These are phyloP conservation scores for Ephydatia muelleri DNA, from an alignment of 37 sponge, comb jelly and placozoan species.

Conservation along the genomic window DNA sequence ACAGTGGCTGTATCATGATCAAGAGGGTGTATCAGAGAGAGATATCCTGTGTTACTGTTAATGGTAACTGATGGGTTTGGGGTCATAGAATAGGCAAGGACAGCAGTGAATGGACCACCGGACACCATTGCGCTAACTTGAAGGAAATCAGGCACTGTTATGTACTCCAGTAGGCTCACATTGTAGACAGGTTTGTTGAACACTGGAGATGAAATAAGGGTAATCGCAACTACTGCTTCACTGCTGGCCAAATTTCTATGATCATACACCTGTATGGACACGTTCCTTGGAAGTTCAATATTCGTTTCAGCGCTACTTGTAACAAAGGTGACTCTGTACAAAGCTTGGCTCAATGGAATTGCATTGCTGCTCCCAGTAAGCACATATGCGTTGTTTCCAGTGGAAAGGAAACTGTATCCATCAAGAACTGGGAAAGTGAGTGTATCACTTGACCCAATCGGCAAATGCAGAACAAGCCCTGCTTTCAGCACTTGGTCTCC, in stretches of 20 bases:
- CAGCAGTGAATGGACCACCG: constrained; percentile 30
- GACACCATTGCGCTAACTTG: constrained; percentile 62
- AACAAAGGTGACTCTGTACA: constrained; percentile 18
- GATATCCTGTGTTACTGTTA: constrained; percentile 30
- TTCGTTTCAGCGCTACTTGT: constrained; percentile 10
- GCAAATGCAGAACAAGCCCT: constrained; percentile 32
- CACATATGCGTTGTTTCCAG: not conserved
- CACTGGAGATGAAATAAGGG: constrained; percentile 26
- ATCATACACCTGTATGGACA: constrained; percentile 43
- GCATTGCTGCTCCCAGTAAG: constrained; percentile 2
- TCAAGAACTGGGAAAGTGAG: constrained; percentile 13
- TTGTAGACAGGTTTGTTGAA: not conserved
- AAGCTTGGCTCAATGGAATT: constrained; percentile 15
- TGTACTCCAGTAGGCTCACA: constrained; percentile 37
- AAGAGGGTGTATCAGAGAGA: constrained; percentile 41
- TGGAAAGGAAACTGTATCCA: constrained; percentile 20
- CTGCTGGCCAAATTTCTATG: constrained; percentile 29
- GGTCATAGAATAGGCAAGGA: constrained; percentile 31
- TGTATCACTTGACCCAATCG: constrained; percentile 42
- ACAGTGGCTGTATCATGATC: constrained; percentile 39
- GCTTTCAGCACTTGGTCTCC: constrained; percentile 40
- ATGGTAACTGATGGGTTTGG: constrained; percentile 36
- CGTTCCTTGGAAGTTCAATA: constrained; percentile 17
- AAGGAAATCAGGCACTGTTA: constrained; percentile 22
- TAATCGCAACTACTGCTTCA: constrained; percentile 20